A percentile compares a stretch with the other conserved stretches of the same genome.
Evolutionary conservation across 2,888 invertebrate genomes (phyloP).

Genomic region (Melikaiella ostensackeni): DNA sequence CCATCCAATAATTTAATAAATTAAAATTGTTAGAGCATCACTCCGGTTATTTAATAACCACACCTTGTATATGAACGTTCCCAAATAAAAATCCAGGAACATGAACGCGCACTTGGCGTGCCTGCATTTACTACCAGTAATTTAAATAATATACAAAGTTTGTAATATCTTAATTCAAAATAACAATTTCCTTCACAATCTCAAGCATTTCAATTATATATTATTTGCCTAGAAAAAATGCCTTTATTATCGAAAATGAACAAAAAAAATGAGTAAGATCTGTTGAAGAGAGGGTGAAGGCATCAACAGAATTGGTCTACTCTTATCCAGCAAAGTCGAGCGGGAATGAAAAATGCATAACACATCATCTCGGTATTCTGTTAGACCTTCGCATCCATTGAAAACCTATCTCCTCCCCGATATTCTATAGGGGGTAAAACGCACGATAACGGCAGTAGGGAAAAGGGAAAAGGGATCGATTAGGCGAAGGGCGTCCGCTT

Average conservation of each 20-base stretch:
- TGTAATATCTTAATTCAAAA: too few species aligned
- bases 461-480: background rate
- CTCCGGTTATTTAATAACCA: too few species aligned
- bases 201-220: too few species aligned
- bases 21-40: too few species aligned
- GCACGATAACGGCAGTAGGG: background rate
- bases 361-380: conserved; percentile 51
- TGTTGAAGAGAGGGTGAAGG: conserved; percentile 5
- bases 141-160: too few species aligned
- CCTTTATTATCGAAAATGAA: background rate
- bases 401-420: conserved; percentile 27
- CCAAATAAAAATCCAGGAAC: too few species aligned
- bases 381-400: conserved; percentile 39
- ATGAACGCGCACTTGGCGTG: too few species aligned
- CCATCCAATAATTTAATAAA: too few species aligned
- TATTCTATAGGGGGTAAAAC: background rate
- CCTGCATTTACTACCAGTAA: too few species aligned
- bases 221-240: background rate
- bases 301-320: conserved; percentile 17
- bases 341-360: conserved; percentile 52
- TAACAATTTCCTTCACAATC: too few species aligned
- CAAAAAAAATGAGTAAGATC: conserved; percentile 9
- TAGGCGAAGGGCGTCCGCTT: background rate
- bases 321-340: background rate
- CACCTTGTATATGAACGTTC: too few species aligned